These are phyloP conservation scores for Pachyrhynchus sulphureomaculatus DNA, from an alignment of 1,140 invertebrate genomes.

Conservation along the genomic window DNA sequence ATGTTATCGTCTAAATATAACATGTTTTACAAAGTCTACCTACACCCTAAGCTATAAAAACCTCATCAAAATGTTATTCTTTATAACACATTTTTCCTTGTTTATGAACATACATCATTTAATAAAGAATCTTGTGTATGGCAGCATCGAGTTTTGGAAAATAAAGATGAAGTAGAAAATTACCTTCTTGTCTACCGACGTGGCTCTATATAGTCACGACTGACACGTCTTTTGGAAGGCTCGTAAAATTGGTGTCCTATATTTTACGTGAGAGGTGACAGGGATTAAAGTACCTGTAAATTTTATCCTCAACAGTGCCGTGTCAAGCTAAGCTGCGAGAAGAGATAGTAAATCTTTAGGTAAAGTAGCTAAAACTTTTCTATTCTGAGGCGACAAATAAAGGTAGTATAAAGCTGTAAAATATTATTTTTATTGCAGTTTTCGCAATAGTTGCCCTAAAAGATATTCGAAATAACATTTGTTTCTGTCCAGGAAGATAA, in stretches of 20 bases:
- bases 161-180: constrained; percentile 26
- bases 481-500: too few relatives aligned
- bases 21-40: too few relatives aligned
- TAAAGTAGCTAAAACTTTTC: too few relatives aligned
- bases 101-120: background rate
- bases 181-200: constrained; percentile 5
- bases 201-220: constrained; percentile 10
- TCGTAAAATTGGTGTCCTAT: constrained; percentile 24
- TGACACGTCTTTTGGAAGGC: constrained; percentile 15
- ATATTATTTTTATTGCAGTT: too few relatives aligned
- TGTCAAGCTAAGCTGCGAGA: constrained; percentile 14
- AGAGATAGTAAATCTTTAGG: background rate
- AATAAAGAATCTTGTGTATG: constrained; percentile 8
- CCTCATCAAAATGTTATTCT: too few relatives aligned
- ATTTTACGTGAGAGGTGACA: constrained; percentile 25
- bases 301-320: constrained; percentile 17
- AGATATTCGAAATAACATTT: too few relatives aligned
- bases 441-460: too few relatives aligned
- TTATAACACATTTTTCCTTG: too few relatives aligned
- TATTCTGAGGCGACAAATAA: too few relatives aligned
- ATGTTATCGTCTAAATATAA: too few relatives aligned
- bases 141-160: constrained; percentile 8
- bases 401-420: too few relatives aligned
- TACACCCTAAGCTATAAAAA: too few relatives aligned
- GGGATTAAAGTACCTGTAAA: constrained; percentile 23